phyloP scores from a whole-genome alignment of 2,113 vertebrate genomes.

The Todiramphus saurophagus region DNA sequence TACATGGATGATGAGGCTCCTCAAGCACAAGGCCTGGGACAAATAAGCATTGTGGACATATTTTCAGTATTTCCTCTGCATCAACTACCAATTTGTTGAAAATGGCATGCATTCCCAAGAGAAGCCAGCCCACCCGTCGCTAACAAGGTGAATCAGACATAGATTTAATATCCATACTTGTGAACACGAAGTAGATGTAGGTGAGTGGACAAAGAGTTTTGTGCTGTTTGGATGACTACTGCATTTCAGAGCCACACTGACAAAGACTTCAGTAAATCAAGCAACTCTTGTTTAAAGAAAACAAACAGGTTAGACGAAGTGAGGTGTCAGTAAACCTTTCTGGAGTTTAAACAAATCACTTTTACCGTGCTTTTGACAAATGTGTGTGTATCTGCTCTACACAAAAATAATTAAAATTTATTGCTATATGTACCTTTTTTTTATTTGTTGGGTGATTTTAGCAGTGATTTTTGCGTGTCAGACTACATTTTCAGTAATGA shows the following conservation, averaged over 20 bases:
- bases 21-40: neutral
- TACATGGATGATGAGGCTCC: neutral
- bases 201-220: neutral
- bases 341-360: neutral
- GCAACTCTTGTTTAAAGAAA: neutral
- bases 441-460: neutral
- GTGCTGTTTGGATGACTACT: neutral
- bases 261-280: neutral
- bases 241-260: neutral
- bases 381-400: neutral
- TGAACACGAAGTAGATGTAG: neutral
- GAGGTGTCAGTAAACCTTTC: neutral
- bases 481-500: neutral
- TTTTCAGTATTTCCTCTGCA: neutral
- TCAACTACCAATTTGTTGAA: neutral
- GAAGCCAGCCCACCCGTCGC: neutral
- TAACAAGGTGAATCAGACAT: neutral
- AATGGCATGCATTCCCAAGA: neutral
- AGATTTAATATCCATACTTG: neutral
- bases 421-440: neutral
- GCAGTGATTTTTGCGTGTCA: neutral
- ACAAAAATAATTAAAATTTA: neutral
- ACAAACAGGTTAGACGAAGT: neutral
- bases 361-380: neutral
- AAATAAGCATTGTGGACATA: neutral